Base-by-base conservation (phyloP, 2,888 invertebrate genomes). In the Bellardia pandia region DNA sequence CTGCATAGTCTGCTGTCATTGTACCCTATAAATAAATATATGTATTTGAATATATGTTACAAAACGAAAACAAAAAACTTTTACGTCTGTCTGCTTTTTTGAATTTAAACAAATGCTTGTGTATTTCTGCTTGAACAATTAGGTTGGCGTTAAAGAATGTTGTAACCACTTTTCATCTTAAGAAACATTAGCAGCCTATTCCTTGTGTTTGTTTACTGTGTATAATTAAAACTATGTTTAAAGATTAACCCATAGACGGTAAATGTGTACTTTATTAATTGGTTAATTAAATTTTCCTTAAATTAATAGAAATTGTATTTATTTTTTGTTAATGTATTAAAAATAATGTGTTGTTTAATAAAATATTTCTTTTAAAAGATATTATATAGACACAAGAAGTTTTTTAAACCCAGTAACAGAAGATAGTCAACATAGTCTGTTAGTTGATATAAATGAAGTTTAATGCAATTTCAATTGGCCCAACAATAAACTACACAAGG, bases 71-170 rank as follows among this genome's bases (percentile, higher is more conserved):
- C 3, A 58, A 30, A 58, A 78, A 68, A 58, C 2, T 5, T 30
- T 23, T 33, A 30, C 11, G 13, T 45, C 13, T 68, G 30, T 58
- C 3, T 58, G 33, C n/a, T 72, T 40, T 74, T 13, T 0, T 53
- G 13, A 60, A 53, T 69, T 75, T 60, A 53, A 76, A 76, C 14
- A 76, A 69, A 60, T 58, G n/a, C 40, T 62, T 13, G 7, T 58
- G 23, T 51, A 42, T 42, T 71, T 69, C 13, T 69, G 51, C 53
- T 69, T 66, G 11, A 78, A 40, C 7, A 58, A 56, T 23, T 37
- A 9, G 23, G 11, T 69, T 51, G 33, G 45, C 45, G 16, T 45
- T 45, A 48, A 48, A 14, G n/a, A 69, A 71, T 76, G 58, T 76
- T 76, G 58, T 37, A 45, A 48, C 13, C 58, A 58, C 45, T 78